Conservation (phyloP, 2,797 vertebrate genomes). For the Remorina albescens region DNA sequence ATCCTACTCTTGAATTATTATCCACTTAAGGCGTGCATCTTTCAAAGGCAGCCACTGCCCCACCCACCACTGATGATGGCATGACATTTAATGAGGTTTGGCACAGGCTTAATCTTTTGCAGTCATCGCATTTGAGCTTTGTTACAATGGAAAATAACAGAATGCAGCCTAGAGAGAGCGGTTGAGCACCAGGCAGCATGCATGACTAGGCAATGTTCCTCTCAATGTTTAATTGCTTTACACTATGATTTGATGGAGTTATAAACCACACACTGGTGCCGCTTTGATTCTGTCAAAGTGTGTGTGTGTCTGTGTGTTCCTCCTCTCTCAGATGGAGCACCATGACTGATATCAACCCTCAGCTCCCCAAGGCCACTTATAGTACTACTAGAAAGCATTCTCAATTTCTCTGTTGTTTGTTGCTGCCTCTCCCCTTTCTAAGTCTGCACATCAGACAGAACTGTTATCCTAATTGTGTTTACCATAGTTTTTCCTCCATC, state of each 20-base stretch:
- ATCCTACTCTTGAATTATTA: slow-evolving; percentile 13
- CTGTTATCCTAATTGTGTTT: slow-evolving; percentile 4
- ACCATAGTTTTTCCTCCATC: background rate
- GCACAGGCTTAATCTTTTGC: slow-evolving; percentile 25
- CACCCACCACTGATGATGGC: background rate
- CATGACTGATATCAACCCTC: slow-evolving; percentile 16
- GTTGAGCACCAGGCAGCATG: slow-evolving; percentile 61
- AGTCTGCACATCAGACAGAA: slow-evolving; percentile 9
- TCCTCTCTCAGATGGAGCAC: slow-evolving; percentile 36
- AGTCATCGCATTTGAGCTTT: slow-evolving; percentile 36
- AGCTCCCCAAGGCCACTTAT: slow-evolving; percentile 7
- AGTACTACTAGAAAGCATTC: slow-evolving; percentile 12
- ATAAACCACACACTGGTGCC: slow-evolving; percentile 35
- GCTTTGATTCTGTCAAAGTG: slow-evolving; percentile 44
- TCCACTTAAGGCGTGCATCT: slow-evolving; percentile 3
- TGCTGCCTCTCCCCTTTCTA: background rate
- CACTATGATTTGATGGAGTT: slow-evolving; percentile 61
- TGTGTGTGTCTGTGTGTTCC: slow-evolving; percentile 17
- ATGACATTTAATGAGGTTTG: slow-evolving; percentile 46
- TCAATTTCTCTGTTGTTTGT: slow-evolving; percentile 5
- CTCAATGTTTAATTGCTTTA: slow-evolving; percentile 69
- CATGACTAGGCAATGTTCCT: slow-evolving; percentile 76
- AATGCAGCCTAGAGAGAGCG: slow-evolving; percentile 34
- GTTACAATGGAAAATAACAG: slow-evolving; percentile 59
- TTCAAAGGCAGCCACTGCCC: too few species aligned